Evolutionary conservation across 37 sponge, comb jelly and placozoan species (phyloP).

Genomic region (Spongilla lacustris): DNA sequence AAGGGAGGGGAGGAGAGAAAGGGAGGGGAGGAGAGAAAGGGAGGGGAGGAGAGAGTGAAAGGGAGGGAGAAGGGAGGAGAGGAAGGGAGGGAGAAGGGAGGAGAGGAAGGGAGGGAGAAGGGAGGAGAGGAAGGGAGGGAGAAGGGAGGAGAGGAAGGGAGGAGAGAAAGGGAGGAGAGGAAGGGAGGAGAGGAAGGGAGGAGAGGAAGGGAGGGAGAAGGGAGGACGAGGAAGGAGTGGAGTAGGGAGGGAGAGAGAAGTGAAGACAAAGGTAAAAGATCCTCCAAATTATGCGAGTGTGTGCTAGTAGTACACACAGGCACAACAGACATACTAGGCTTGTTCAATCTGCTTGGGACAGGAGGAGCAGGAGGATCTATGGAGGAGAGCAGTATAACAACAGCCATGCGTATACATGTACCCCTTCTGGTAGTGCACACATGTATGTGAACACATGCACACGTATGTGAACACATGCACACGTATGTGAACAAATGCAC

Average conservation of each 20-base stretch:
- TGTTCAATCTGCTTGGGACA: background rate
- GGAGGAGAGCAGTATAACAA: background rate
- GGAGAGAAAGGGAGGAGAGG: background rate
- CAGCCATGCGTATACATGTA: background rate
- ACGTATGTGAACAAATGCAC: no score
- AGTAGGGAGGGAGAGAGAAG: background rate
- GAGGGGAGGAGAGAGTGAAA: background rate
- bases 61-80: background rate
- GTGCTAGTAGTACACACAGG: no score
- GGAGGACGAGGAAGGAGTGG: conserved; percentile 7
- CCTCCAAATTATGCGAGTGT: no score
- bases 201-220: background rate
- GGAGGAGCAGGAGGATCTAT: background rate
- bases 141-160: background rate
- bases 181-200: background rate
- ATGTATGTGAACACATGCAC: no score
- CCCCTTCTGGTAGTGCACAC: no score
- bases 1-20: background rate
- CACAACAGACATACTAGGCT: background rate
- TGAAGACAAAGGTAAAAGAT: no score
- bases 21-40: background rate
- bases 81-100: conserved; percentile 1
- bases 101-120: background rate
- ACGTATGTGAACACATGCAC: no score
- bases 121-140: background rate